These are phyloP conservation scores for Schizaphis graminum DNA, from an alignment of 2,888 invertebrate genomes.

Conservation along the genomic window DNA sequence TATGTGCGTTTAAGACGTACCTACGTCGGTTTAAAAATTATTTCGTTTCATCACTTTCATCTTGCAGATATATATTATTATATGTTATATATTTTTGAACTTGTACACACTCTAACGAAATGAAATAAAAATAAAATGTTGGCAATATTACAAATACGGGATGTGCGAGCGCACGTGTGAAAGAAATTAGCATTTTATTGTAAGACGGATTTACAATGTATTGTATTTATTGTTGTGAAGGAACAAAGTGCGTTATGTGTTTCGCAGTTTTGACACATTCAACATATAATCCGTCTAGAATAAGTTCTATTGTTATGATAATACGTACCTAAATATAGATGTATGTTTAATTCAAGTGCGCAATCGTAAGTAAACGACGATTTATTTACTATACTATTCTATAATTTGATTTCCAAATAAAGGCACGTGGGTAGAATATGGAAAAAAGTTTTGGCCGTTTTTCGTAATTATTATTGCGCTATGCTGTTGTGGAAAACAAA, in stretches of 20 bases:
- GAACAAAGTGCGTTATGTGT: not conserved
- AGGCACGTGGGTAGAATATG: not conserved
- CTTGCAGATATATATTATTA: not conserved
- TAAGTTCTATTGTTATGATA: not conserved
- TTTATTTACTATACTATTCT: not conserved
- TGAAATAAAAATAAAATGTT: not conserved
- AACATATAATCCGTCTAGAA: not conserved
- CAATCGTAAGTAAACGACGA: not conserved
- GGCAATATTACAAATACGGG: not conserved
- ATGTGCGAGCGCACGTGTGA: not conserved
- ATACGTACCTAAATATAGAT: not conserved
- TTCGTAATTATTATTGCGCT: not conserved
- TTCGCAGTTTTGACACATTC: not conserved
- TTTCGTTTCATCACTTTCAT: not conserved
- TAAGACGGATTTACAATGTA: not conserved
- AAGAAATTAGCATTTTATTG: not conserved
- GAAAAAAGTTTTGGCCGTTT: not conserved
- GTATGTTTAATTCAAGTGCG: not conserved
- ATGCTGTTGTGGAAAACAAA: fast-evolving
- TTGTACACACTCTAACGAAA: not conserved
- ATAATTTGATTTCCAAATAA: not conserved
- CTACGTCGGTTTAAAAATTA: not conserved
- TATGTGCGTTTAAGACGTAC: not conserved
- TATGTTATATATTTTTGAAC: not conserved
- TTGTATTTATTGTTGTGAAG: not conserved